phyloP scores from a whole-genome alignment of 2,797 vertebrate genomes.

The Amphiprion clarkii region DNA sequence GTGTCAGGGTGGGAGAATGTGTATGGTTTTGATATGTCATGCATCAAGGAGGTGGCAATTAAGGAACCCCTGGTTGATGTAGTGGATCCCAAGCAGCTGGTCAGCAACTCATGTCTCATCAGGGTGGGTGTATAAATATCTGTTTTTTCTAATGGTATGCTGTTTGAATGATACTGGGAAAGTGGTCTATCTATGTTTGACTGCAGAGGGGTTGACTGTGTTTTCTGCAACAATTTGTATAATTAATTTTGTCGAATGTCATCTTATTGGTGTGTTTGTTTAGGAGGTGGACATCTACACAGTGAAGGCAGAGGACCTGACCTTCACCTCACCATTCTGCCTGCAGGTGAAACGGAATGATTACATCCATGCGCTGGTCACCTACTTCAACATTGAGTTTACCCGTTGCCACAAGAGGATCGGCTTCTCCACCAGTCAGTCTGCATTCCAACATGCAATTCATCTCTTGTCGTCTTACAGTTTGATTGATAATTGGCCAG shows the following conservation, averaged over 20 bases:
- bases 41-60: constrained; percentile 96
- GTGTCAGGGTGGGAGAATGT: constrained; percentile 95
- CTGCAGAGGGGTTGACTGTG: neutral
- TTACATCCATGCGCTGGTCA: constrained; percentile 94
- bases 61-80: constrained; percentile 95
- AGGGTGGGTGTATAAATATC: constrained; percentile 82
- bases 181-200: too few species aligned
- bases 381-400: constrained; percentile 98
- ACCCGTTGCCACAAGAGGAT: constrained; percentile 96
- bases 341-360: constrained; percentile 96
- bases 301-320: constrained; percentile 93
- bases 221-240: neutral
- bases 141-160: too few species aligned
- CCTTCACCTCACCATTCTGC: constrained; percentile 95
- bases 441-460: too few species aligned
- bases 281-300: constrained; percentile 98
- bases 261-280: neutral
- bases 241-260: neutral
- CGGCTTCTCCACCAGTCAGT: constrained; percentile 93
- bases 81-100: constrained; percentile 95
- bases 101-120: constrained; percentile 93
- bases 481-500: too few species aligned
- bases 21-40: constrained; percentile 96
- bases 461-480: too few species aligned
- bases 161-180: too few species aligned